Base-by-base conservation (phyloP, 1,140 invertebrate species). In the Myzus persicae region DNA sequence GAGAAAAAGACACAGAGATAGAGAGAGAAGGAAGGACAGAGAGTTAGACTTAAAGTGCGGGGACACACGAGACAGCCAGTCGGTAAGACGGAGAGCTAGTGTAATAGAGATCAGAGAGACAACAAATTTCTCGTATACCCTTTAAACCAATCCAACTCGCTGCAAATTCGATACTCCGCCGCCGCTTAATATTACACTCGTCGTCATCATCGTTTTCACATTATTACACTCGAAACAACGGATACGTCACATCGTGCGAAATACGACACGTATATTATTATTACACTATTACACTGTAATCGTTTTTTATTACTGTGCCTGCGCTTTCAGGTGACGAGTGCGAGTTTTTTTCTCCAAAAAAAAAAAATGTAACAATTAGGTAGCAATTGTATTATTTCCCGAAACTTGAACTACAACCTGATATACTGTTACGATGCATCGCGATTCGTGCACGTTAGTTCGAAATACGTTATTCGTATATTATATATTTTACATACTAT, bases 121-220 rank as follows among this genome's bases (percentile, higher is more conserved):
- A 90, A 90, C 88, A 59, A 90, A 90, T 90, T 90, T 42, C 38
- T 26, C 89, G 89, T 31, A n/a, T 20, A 67, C 11, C 51, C 54
- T 42, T 90, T 67, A 67, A 40, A 90, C 54, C 24, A 54, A 90
- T 59, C 20, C 20, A 59, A 44, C 38, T 90, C 38, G 38, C n/a
- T 6, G 59, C 24, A 90, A 90, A 90, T 90, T 90, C 38, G 48
- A 90, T 40, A 51, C 51, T 90, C 26, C 48, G 0, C 40, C 51
- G 42, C 36, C 40, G 46, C 9, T 46, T 46, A 51, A 48, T 38
- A 11, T 44, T 89, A 89, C n/a, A 88, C 31, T 54, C 18, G 87
- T 89, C 87, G 36, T 90, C 54, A 31, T 67, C n/a, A n/a, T n/a
- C 38, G 11, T 90, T 42, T 67, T 31, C 8, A 44, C 54, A 42